These are phyloP conservation scores for Pollenia amentaria DNA, from an alignment of 2,888 invertebrate species.

Conservation along the genomic window DNA sequence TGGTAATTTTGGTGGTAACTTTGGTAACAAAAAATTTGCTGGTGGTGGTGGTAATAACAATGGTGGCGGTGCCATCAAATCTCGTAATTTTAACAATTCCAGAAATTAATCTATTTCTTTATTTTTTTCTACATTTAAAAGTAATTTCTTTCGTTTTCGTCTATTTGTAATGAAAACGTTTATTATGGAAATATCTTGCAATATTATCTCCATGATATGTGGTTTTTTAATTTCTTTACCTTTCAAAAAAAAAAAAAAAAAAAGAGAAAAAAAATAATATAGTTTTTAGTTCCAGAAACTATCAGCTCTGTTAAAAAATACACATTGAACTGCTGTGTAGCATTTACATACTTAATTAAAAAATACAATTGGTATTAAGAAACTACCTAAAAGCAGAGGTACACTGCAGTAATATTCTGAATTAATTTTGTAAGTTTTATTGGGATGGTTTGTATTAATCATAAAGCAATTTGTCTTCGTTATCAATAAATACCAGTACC, in stretches of 20 bases:
- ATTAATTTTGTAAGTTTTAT: neutral
- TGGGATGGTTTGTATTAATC: neutral
- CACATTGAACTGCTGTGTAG: constrained; percentile 59
- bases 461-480: neutral
- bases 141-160: neutral
- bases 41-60: constrained; percentile 63
- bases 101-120: constrained; percentile 62
- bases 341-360: constrained; percentile 62
- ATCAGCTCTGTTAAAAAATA: constrained; percentile 43
- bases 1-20: constrained; percentile 69
- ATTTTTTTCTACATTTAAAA: constrained; percentile 22
- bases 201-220: neutral
- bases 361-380: constrained; percentile 59
- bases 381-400: constrained; percentile 31
- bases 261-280: neutral
- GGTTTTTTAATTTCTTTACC: constrained; percentile 6
- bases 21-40: constrained; percentile 69
- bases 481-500: too few relatives aligned
- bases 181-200: constrained; percentile 7
- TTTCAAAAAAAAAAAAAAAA: neutral
- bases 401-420: constrained; percentile 5
- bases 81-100: constrained; percentile 75
- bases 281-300: constrained; percentile 1
- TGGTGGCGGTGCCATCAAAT: constrained; percentile 72
- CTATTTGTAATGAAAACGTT: neutral